These are phyloP conservation scores for Tyrannus savana DNA, from an alignment of 2,113 vertebrate species.

Conservation along the genomic window DNA sequence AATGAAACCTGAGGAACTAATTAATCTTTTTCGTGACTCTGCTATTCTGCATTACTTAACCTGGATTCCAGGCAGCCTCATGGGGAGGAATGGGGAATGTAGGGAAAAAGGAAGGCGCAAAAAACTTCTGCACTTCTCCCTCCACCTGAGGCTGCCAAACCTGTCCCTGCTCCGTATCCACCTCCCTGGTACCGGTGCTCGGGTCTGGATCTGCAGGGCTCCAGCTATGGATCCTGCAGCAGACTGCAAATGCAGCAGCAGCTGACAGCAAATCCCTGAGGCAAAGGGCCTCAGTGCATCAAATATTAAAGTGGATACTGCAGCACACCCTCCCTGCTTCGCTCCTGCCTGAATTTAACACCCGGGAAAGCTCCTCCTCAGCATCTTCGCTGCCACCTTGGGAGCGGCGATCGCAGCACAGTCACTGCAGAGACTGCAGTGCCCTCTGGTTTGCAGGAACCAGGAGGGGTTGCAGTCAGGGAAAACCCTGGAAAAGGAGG, in stretches of 20 bases:
- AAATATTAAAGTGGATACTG: background rate
- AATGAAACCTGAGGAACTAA: background rate
- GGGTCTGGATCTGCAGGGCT: background rate
- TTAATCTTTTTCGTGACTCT: background rate
- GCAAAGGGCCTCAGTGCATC: background rate
- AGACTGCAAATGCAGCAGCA: background rate
- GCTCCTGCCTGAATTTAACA: background rate
- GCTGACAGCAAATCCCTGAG: background rate
- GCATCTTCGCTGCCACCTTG: background rate
- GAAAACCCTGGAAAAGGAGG: background rate
- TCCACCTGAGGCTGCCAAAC: rapidly evolving
- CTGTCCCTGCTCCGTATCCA: background rate
- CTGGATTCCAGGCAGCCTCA: background rate
- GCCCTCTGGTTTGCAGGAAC: background rate
- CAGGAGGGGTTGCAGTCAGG: background rate
- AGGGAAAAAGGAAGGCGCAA: background rate
- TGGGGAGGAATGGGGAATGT: background rate
- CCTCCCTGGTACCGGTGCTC: rapidly evolving
- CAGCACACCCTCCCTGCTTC: background rate
- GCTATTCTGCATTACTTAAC: background rate
- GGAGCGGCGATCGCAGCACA: background rate
- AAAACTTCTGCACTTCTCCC: background rate
- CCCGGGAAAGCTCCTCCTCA: background rate
- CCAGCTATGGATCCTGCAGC: background rate
- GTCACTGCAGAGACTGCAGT: background rate